These are phyloP conservation scores for Apteryx owenii DNA, from an alignment of 2,113 vertebrate genomes.

Conservation along the genomic window DNA sequence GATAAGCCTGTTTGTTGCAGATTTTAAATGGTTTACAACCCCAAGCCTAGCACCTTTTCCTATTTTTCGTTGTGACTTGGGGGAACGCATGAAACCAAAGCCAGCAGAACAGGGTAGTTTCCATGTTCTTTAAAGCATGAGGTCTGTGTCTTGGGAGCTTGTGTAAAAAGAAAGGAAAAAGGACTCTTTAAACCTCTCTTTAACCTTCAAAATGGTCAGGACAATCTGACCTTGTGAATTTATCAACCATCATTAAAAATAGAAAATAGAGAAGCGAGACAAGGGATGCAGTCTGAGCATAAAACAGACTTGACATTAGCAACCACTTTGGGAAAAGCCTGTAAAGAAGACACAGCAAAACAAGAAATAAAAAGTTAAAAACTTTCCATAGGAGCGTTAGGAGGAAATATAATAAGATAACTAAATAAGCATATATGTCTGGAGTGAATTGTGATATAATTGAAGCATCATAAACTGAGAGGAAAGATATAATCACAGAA, in stretches of 20 bases:
- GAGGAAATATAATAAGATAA: not conserved
- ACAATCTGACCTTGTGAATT: not conserved
- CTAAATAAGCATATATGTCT: not conserved
- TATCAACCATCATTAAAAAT: not conserved
- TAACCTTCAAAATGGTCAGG: not conserved
- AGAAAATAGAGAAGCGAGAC: not conserved
- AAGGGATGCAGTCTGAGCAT: not conserved
- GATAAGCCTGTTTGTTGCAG: not conserved
- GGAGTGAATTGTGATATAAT: not conserved
- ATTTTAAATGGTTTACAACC: not conserved
- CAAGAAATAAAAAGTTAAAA: not conserved
- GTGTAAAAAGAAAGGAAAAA: not conserved
- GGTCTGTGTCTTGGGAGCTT: not conserved
- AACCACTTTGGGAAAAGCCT: not conserved
- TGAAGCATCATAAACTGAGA: not conserved
- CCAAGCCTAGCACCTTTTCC: not conserved
- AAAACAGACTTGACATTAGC: not conserved
- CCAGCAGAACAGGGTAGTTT: not conserved
- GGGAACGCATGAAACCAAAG: fast-evolving
- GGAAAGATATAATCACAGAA: not conserved
- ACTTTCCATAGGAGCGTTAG: not conserved
- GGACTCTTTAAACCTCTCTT: not conserved
- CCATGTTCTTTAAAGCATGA: not conserved
- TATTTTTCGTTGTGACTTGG: not conserved
- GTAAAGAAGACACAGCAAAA: not conserved